These are phyloP conservation scores for Disparrhopalites patrizii DNA, from an alignment of 2,888 invertebrate species.

Conservation along the genomic window DNA sequence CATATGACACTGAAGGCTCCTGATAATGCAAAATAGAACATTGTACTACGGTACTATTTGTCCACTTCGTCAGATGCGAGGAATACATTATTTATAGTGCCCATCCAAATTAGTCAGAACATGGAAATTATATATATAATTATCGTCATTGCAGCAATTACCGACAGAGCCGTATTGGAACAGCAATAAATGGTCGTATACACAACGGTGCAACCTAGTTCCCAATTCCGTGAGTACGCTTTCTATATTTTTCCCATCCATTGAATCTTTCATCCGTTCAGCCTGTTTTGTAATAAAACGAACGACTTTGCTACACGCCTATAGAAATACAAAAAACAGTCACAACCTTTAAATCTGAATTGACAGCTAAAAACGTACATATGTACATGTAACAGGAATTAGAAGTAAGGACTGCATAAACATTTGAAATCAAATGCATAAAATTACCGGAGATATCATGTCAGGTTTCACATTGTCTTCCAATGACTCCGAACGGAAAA, in stretches of 20 bases:
- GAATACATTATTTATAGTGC: constrained; percentile 39
- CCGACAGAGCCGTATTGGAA: constrained; percentile 92
- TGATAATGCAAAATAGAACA: constrained; percentile 49
- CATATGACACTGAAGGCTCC: constrained; percentile 97
- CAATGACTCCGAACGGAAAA: constrained; percentile 68
- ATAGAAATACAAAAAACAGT: constrained; percentile 27
- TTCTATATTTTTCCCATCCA: constrained; percentile 90
- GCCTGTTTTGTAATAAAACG: constrained; percentile 74
- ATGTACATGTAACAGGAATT: no score
- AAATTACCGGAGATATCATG: constrained; percentile 69
- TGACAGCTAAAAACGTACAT: not conserved
- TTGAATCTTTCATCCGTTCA: constrained; percentile 69
- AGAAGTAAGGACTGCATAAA: not conserved
- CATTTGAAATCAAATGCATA: not conserved
- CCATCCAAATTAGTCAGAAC: not conserved
- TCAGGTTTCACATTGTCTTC: constrained; percentile 63
- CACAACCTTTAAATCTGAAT: no score
- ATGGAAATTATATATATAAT: not conserved
- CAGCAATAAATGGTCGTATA: constrained; percentile 90
- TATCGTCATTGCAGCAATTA: no score
- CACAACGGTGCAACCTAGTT: constrained; percentile 82
- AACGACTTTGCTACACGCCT: constrained; percentile 81
- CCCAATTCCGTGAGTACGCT: constrained; percentile 85
- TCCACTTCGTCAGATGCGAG: not conserved
- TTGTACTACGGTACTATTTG: not conserved